Percentiles rank a stretch among this genome's conserved stretches.
These are phyloP conservation scores for Drosophila neonasuta DNA, from an alignment of 2,888 invertebrate genomes.

Conservation along the genomic window DNA sequence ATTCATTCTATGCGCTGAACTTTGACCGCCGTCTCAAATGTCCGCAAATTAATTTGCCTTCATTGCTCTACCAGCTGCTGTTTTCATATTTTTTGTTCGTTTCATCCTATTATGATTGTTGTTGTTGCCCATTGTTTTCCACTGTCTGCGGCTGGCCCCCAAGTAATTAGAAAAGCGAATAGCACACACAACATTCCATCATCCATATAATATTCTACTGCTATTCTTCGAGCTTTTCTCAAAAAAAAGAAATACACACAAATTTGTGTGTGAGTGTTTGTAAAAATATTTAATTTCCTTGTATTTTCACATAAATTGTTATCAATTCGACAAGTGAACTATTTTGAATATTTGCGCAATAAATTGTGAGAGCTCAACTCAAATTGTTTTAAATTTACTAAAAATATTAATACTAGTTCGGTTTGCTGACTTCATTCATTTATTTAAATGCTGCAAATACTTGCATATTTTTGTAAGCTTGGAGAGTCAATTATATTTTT, in stretches of 20 bases:
- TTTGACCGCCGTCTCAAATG: constrained; percentile 59
- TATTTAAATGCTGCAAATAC: neutral
- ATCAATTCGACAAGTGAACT: neutral
- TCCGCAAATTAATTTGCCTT: constrained; percentile 58
- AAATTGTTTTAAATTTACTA: constrained; percentile 2
- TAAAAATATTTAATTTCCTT: neutral
- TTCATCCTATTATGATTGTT: neutral
- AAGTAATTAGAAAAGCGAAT: constrained; percentile 19
- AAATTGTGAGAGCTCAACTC: neutral
- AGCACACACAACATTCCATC: neutral
- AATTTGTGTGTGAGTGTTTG: no score
- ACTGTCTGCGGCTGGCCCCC: constrained; percentile 15
- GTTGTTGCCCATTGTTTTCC: constrained; percentile 10
- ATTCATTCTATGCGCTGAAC: constrained; percentile 39
- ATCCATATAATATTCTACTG: neutral
- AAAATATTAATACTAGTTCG: neutral
- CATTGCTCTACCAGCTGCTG: constrained; percentile 35
- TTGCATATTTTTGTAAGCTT: neutral
- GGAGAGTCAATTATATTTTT: neutral
- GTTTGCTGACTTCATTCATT: neutral
- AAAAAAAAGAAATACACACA: neutral
- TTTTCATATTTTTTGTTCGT: constrained; percentile 10
- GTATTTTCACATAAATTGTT: neutral
- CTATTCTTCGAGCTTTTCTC: neutral
- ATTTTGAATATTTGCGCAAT: neutral